Conservation (phyloP, 2,113 vertebrate genomes). For the Bubo blakistoni region DNA sequence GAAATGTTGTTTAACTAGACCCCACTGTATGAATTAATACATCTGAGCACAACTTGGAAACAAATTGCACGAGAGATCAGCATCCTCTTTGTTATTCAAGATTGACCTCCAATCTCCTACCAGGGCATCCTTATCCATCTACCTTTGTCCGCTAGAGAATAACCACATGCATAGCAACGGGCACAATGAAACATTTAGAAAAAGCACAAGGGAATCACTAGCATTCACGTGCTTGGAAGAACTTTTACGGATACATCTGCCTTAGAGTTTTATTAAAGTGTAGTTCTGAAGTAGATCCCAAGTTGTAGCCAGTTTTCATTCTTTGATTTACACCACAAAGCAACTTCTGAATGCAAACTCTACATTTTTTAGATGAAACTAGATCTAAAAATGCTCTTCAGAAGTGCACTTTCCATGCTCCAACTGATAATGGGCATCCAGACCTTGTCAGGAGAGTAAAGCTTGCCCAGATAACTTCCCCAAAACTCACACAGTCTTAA, state of each 20-base stretch:
- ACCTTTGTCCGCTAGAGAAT: background rate
- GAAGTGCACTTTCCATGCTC: background rate
- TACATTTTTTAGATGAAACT: background rate
- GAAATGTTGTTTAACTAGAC: background rate
- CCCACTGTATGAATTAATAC: background rate
- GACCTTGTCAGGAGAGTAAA: background rate
- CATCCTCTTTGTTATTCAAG: background rate
- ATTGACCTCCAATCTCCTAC: background rate
- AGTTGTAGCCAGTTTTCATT: background rate
- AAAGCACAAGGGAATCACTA: background rate
- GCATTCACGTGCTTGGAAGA: fast-evolving
- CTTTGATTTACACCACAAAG: background rate
- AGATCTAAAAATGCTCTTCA: background rate
- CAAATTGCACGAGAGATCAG: background rate
- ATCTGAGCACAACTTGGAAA: background rate
- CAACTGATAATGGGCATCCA: background rate
- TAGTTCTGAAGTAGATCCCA: background rate
- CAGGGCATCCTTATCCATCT: background rate
- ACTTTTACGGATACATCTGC: background rate
- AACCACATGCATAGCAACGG: background rate
- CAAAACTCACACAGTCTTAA: background rate
- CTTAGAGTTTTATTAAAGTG: background rate
- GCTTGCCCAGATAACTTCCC: background rate
- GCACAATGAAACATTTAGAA: background rate
- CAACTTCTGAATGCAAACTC: background rate